Evolutionary conservation across 2,888 invertebrate genomes (phyloP).

Genomic region (Acholoe squamosa): DNA sequence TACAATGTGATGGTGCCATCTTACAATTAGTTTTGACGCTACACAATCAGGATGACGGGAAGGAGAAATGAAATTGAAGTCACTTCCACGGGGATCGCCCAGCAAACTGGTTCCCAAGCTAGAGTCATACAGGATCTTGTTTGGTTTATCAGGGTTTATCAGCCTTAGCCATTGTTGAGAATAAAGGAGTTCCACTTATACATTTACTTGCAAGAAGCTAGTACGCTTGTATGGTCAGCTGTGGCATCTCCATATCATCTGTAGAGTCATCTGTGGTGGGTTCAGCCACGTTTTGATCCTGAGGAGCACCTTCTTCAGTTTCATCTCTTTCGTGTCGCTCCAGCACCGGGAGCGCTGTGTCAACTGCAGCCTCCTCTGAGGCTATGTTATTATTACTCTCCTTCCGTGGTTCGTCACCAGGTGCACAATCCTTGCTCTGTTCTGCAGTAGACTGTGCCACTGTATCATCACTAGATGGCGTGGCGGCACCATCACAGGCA

Average conservation of each 20-base stretch:
- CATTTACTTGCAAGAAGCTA: background rate
- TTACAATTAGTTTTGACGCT: no score
- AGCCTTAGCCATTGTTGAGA: no score
- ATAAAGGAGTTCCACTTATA: background rate
- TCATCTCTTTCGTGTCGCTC: conserved; percentile 33
- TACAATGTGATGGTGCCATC: no score
- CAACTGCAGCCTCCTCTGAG: conserved; percentile 7
- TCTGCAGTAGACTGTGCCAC: background rate
- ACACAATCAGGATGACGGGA: no score
- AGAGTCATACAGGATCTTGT: background rate
- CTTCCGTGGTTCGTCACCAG: conserved; percentile 27
- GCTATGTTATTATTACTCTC: conserved; percentile 44
- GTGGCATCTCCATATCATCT: conserved; percentile 51
- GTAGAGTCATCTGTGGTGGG: conserved; percentile 25
- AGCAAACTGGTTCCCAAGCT: background rate
- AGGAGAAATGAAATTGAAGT: no score
- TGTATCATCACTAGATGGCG: background rate
- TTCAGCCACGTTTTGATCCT: background rate
- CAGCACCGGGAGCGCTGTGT: conserved; percentile 34
- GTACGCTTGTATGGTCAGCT: conserved; percentile 51
- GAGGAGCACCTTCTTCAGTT: background rate
- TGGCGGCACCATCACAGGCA: conserved; percentile 28
- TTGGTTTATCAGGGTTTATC: no score
- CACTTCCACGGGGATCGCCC: no score
- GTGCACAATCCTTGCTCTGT: background rate